phyloP scores from a whole-genome alignment of 2,113 vertebrate species.

The Regulus satrapa region DNA sequence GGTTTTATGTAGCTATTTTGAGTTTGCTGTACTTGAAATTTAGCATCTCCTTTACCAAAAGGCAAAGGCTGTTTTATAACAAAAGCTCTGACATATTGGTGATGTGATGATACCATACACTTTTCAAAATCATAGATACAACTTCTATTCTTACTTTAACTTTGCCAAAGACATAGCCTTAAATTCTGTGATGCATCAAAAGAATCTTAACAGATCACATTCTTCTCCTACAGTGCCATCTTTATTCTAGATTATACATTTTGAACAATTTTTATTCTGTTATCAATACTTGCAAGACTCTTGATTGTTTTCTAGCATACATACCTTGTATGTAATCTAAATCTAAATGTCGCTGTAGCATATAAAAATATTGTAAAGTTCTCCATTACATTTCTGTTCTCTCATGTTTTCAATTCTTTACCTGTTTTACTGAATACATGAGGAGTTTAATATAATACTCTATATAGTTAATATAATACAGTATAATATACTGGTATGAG shows the following conservation, averaged over 20 bases:
- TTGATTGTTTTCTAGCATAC: background rate
- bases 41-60: constrained; percentile 8
- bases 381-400: background rate
- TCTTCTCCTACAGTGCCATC: background rate
- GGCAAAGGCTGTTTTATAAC: background rate
- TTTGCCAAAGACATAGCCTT: background rate
- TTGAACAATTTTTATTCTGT: background rate
- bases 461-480: no score
- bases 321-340: background rate
- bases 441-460: no score
- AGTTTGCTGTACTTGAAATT: constrained; percentile 24
- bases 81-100: background rate
- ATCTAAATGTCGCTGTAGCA: background rate
- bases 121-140: background rate
- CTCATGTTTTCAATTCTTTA: background rate
- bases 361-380: background rate
- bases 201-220: background rate
- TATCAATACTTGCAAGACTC: background rate
- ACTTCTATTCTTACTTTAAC: background rate
- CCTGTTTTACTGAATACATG: background rate
- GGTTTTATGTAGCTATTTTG: constrained; percentile 44
- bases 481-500: background rate
- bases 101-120: background rate
- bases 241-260: background rate
- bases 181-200: background rate